These are phyloP conservation scores for Trinectes maculatus DNA, from an alignment of 2,113 vertebrate species.

Conservation along the genomic window DNA sequence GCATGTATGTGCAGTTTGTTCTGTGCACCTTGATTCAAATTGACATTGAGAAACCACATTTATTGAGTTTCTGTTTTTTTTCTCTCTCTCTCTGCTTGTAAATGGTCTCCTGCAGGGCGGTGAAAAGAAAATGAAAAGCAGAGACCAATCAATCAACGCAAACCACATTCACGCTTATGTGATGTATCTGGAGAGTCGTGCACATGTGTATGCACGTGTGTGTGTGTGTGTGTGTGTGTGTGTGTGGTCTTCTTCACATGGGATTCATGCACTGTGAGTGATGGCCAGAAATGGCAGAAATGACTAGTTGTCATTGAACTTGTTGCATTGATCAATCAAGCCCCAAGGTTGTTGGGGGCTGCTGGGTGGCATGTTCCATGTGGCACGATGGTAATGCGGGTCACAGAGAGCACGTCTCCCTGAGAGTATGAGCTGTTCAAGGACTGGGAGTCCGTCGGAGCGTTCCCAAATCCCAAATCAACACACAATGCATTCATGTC, in stretches of 20 bases:
- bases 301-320: conserved; percentile 70
- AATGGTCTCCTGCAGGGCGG: conserved; percentile 1
- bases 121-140: conserved; percentile 46
- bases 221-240: neutral
- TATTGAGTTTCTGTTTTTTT: conserved; percentile 7
- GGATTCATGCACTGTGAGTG: conserved; percentile 47
- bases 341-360: conserved; percentile 28
- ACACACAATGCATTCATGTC: neutral
- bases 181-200: conserved; percentile 1
- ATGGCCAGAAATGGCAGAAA: conserved; percentile 58
- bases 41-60: conserved; percentile 3
- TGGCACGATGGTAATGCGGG: conserved; percentile 30
- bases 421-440: too few relatives aligned
- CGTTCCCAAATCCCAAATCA: too few relatives aligned
- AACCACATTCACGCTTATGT: neutral
- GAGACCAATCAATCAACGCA: conserved; percentile 54
- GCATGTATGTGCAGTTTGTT: conserved; percentile 17
- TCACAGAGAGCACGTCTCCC: conserved; percentile 19
- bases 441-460: neutral
- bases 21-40: conserved; percentile 2
- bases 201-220: too few relatives aligned
- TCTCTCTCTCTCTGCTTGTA: neutral
- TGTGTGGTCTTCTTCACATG: conserved; percentile 37
- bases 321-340: conserved; percentile 75
- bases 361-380: conserved; percentile 39